Evolutionary conservation across 1,140 invertebrate genomes (phyloP).

Genomic region (Parasteatoda tepidariorum): DNA sequence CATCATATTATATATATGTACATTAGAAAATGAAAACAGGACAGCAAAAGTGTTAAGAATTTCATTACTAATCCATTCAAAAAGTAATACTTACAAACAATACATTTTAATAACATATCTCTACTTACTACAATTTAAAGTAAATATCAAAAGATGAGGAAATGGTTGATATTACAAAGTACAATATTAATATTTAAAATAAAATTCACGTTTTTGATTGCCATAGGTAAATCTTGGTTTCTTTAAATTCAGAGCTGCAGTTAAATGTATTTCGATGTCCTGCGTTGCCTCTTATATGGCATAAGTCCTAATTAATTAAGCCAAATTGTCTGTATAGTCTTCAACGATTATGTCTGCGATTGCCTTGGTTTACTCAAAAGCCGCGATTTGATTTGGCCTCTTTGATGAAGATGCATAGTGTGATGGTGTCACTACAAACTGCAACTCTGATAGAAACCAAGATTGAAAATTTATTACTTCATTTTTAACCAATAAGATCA

Average conservation of each 20-base stretch:
- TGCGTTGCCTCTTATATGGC: background rate
- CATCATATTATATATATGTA: slow-evolving; percentile 59
- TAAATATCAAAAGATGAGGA: slow-evolving; percentile 16
- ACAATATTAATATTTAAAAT: background rate
- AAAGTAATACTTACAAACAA: slow-evolving; percentile 29
- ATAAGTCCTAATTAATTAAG: background rate
- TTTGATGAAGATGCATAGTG: slow-evolving; percentile 15
- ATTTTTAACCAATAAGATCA: background rate
- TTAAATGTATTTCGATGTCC: slow-evolving; percentile 7
- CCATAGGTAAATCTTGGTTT: slow-evolving; percentile 29
- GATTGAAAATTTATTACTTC: slow-evolving; percentile 45
- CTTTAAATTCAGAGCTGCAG: slow-evolving; percentile 30
- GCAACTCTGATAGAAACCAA: slow-evolving; percentile 46
- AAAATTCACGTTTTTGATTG: slow-evolving; percentile 25
- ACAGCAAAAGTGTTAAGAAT: slow-evolving; percentile 39
- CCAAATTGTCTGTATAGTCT: background rate
- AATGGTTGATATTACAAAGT: slow-evolving; percentile 24
- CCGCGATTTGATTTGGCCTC: slow-evolving; percentile 12
- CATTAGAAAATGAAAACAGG: slow-evolving; percentile 48
- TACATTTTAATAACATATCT: slow-evolving; percentile 18
- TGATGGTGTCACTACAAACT: slow-evolving; percentile 40
- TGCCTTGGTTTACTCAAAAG: background rate
- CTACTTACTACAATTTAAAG: slow-evolving; percentile 22
- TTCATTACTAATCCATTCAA: slow-evolving; percentile 37
- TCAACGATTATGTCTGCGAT: slow-evolving; percentile 6